Conservation (phyloP, 2,113 vertebrate species). For the Euleptes europaea region DNA sequence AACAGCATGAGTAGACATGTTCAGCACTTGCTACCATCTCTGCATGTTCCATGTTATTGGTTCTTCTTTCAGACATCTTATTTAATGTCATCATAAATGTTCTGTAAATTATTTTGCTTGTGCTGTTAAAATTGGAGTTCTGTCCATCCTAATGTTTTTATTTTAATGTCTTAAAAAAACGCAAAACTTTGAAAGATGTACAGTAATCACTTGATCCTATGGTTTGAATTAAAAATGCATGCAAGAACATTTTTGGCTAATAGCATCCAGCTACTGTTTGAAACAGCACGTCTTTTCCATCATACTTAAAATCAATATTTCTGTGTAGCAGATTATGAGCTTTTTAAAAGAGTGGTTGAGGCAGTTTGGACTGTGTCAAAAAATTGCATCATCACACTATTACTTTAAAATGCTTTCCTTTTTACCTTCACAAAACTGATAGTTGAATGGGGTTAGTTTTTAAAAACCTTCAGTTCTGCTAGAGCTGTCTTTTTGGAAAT, state of each 20-base stretch:
- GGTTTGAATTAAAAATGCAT: constrained; percentile 11
- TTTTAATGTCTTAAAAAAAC: not conserved
- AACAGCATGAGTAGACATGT: constrained; percentile 56
- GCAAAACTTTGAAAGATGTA: not conserved
- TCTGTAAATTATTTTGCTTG: not conserved
- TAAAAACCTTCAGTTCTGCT: not conserved
- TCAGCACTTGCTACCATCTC: constrained; percentile 35
- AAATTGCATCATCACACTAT: too few relatives aligned
- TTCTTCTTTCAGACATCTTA: constrained; percentile 13
- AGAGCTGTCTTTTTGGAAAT: not conserved
- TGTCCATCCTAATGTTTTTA: accelerated
- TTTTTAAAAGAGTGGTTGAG: not conserved
- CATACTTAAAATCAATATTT: not conserved
- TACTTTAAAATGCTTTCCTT: not conserved
- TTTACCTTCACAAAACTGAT: not conserved
- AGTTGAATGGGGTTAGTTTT: not conserved
- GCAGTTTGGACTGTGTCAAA: not conserved
- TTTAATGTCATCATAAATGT: constrained; percentile 8
- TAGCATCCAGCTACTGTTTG: not conserved
- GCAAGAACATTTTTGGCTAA: not conserved
- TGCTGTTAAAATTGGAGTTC: constrained; percentile 21
- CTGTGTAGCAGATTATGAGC: not conserved
- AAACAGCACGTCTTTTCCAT: not conserved
- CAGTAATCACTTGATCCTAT: not conserved
- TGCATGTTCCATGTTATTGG: constrained; percentile 44